phyloP scores from a whole-genome alignment of 2,888 invertebrate genomes.

The Bruchidius siliquastri region DNA sequence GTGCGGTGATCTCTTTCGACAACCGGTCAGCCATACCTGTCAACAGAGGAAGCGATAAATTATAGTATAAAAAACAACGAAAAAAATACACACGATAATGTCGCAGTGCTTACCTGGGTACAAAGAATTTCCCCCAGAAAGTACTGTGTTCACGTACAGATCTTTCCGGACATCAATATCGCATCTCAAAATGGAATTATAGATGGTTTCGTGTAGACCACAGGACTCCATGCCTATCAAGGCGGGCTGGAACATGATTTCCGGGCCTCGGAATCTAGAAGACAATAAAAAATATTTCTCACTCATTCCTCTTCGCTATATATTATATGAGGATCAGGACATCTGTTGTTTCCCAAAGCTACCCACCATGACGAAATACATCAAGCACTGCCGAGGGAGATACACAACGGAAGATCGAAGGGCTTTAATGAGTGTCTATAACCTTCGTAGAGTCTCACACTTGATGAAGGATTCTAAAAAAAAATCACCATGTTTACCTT shows the following conservation, averaged over 20 bases:
- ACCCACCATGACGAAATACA: too few relatives aligned
- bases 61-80: not conserved
- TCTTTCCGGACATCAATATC: slow-evolving; percentile 91
- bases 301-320: too few relatives aligned
- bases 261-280: slow-evolving; percentile 66
- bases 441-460: too few relatives aligned
- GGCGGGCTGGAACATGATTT: slow-evolving; percentile 62
- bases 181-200: slow-evolving; percentile 94
- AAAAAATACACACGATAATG: too few relatives aligned
- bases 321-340: too few relatives aligned
- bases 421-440: too few relatives aligned
- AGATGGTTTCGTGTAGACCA: slow-evolving; percentile 86
- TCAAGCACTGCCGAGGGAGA: too few relatives aligned
- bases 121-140: slow-evolving; percentile 94
- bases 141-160: slow-evolving; percentile 85
- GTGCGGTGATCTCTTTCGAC: slow-evolving; percentile 94
- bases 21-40: slow-evolving; percentile 90
- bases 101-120: slow-evolving; percentile 59
- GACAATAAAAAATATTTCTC: not conserved
- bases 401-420: too few relatives aligned
- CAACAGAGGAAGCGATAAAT: slow-evolving; percentile 15
- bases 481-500: too few relatives aligned
- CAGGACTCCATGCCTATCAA: slow-evolving; percentile 82
- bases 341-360: too few relatives aligned
- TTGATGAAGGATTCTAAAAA: too few relatives aligned